Evolutionary conservation across 2,113 vertebrate genomes (phyloP).

Genomic region (Hylia prasina): DNA sequence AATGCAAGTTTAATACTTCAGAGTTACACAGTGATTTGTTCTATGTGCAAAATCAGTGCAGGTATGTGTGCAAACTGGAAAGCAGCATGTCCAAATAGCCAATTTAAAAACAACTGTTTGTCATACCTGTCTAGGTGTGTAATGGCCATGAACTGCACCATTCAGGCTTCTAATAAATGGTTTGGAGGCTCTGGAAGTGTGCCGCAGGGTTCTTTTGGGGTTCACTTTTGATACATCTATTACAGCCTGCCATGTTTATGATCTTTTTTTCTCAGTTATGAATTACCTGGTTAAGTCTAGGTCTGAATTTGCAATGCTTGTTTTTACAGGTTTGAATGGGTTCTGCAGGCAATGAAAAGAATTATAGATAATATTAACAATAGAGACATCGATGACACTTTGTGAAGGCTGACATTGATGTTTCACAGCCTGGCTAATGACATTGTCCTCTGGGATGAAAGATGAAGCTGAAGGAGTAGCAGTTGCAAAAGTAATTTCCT

Average conservation of each 20-base stretch:
- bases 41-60: neutral
- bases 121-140: neutral
- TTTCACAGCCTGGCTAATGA: constrained; percentile 59
- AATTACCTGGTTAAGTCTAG: neutral
- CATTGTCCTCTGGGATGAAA: neutral
- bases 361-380: neutral
- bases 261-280: neutral
- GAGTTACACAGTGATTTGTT: neutral
- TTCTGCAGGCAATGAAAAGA: constrained; percentile 51
- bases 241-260: neutral
- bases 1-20: neutral
- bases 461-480: neutral
- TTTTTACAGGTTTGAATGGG: constrained; percentile 2
- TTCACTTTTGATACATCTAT: neutral
- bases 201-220: neutral
- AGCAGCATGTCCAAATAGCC: neutral
- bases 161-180: neutral
- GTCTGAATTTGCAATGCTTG: neutral
- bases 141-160: neutral
- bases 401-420: constrained; percentile 62
- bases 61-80: neutral
- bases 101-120: neutral
- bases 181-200: neutral
- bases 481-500: constrained; percentile 24
- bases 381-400: constrained; percentile 28